phyloP scores from a whole-genome alignment of 1,140 invertebrate species.

The Heliconius eleuchia region DNA sequence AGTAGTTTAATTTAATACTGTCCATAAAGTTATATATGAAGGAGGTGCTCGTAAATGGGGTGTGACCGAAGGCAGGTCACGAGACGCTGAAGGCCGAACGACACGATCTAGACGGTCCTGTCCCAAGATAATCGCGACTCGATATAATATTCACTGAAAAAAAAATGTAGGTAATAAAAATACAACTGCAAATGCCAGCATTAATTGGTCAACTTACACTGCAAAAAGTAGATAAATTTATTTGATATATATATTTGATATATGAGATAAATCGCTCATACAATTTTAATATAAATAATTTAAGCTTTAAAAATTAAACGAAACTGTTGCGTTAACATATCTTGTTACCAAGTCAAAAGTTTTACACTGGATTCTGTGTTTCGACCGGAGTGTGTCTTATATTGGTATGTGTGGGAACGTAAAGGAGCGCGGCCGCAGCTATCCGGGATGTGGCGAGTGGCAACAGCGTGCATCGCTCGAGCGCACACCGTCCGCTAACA shows the following conservation, averaged over 20 bases:
- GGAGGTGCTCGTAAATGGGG: constrained; percentile 64
- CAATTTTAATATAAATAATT: background rate
- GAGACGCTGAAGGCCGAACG: constrained; percentile 53
- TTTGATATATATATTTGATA: background rate
- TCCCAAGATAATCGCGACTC: constrained; percentile 24
- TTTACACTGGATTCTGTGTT: background rate
- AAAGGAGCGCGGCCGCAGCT: background rate
- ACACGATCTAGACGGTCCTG: constrained; percentile 41
- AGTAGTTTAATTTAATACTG: background rate
- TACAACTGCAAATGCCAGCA: constrained; percentile 28
- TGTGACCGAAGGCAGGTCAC: constrained; percentile 66
- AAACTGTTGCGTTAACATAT: background rate
- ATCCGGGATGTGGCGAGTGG: constrained; percentile 12
- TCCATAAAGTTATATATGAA: constrained; percentile 29
- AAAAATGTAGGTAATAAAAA: constrained; percentile 18
- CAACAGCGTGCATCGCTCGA: constrained; percentile 11
- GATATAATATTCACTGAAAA: constrained; percentile 35
- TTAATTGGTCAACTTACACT: constrained; percentile 26
- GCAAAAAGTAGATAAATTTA: background rate
- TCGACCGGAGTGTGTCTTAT: background rate
- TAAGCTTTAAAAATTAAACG: background rate
- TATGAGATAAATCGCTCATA: background rate
- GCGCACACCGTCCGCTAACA: constrained; percentile 5
- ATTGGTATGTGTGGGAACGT: constrained; percentile 14
- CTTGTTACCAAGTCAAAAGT: constrained; percentile 6